Percentiles rank a stretch among this genome's conserved stretches.
These are phyloP conservation scores for Copsychus sechellarum DNA, from an alignment of 2,113 vertebrate genomes.

Conservation along the genomic window DNA sequence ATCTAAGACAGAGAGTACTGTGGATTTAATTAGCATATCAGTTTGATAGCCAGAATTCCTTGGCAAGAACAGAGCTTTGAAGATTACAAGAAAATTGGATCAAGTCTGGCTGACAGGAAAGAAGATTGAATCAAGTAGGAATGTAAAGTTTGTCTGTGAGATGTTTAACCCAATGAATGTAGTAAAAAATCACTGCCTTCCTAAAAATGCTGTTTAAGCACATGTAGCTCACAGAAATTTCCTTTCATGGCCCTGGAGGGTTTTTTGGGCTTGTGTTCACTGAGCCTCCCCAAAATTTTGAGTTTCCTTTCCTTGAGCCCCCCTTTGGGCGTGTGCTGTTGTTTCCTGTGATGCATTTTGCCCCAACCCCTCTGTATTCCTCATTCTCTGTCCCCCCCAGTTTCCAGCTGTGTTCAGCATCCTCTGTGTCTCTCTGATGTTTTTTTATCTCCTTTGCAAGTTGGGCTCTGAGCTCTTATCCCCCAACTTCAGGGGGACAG, in stretches of 20 bases:
- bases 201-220: too few species aligned
- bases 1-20: too few species aligned
- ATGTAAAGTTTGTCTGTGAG: too few species aligned
- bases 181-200: too few species aligned
- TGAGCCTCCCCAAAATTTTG: accelerated
- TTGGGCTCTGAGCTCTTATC: background rate
- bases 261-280: background rate
- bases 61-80: too few species aligned
- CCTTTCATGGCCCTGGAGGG: background rate
- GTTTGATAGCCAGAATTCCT: too few species aligned
- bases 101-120: too few species aligned
- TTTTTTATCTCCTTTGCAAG: background rate
- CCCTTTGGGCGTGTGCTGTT: background rate
- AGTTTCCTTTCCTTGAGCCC: background rate
- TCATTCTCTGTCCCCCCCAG: background rate
- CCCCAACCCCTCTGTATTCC: accelerated
- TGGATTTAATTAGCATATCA: too few species aligned
- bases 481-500: accelerated
- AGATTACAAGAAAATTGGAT: too few species aligned
- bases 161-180: too few species aligned
- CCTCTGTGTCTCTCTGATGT: background rate
- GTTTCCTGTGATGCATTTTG: accelerated
- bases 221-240: too few species aligned
- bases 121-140: too few species aligned
- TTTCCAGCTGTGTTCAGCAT: background rate